Evolutionary conservation across 2,888 invertebrate genomes (phyloP), one percentile per base, ranked within the genome.

Genomic region (Ceramica pisi): DNA sequence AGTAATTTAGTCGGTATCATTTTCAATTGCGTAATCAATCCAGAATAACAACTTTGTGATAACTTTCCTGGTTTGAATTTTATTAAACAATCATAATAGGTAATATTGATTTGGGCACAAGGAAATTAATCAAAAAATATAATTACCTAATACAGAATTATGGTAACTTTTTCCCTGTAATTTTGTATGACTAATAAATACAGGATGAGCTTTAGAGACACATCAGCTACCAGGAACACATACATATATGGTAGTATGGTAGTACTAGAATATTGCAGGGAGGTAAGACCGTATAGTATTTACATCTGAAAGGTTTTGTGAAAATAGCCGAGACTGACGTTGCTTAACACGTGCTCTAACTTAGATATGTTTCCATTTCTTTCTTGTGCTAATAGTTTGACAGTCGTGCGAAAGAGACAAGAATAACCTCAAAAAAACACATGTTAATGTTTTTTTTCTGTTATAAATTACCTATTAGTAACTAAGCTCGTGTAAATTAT

Each of bases 171-270:
- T 48, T 60, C 48, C 67, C 67, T 41, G 46, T 46, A 23, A 19
- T 51, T 31, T 19, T 23, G 12, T 35, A 19, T 44, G 14, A 61
- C 23, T 16, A 60, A 31, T 10, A 64, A 35, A 38, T 21, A n/a
- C 31, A 57, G 44, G 50, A 55, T 31, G n/a, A 60, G 23, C 76
- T 23, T 23, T 16, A 74, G 23, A 70, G 55, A 77, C 48, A 68
- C 70, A 75, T 75, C 26, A 69, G 3, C 12, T 77, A 75, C 75
- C 26, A 75, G 70, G 70, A 48, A 23, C 12, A 35, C 53, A 75
- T 69, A 63, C 48, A 62, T 26, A 5, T 46, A 46, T 53, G 38
- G 46, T 12, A n/a, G 31, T 31, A 31, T 31, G 31, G 31, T 10
- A 41, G 59, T 59, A 5, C 10, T 53, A 3, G 38, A 19, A 23